These are phyloP conservation scores for Parotocinclus haroldoi DNA, from an alignment of 2,797 vertebrate species.

Conservation along the genomic window DNA sequence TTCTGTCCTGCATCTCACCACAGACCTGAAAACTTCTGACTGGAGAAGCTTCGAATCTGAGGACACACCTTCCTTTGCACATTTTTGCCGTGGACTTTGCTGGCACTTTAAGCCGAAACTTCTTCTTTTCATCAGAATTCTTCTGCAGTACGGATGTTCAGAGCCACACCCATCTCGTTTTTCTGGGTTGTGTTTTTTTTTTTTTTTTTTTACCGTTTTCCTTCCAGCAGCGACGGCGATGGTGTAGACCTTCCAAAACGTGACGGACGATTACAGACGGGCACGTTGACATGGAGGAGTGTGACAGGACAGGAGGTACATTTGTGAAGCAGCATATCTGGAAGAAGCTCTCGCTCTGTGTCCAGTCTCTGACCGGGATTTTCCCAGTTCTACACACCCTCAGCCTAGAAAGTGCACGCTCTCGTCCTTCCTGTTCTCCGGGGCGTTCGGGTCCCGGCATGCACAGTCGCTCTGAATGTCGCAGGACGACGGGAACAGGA, in stretches of 20 bases:
- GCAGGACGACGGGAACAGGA: constrained; percentile 93
- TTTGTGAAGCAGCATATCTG: constrained; percentile 77
- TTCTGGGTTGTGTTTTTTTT: constrained; percentile 40
- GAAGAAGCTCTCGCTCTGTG: constrained; percentile 71
- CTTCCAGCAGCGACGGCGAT: constrained; percentile 1
- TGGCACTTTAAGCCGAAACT: constrained; percentile 74
- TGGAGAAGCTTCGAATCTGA: no score
- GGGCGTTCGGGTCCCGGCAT: constrained; percentile 87
- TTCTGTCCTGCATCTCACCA: no score
- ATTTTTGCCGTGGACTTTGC: constrained; percentile 36
- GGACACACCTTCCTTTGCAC: no score
- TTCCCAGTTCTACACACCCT: constrained; percentile 35
- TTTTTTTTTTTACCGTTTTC: constrained; percentile 40
- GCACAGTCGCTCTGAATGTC: constrained; percentile 89
- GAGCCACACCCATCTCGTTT: constrained; percentile 57
- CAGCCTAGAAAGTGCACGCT: constrained; percentile 74
- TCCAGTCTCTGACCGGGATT: constrained; percentile 57
- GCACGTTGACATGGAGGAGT: constrained; percentile 76
- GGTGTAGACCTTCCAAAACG: constrained; percentile 23
- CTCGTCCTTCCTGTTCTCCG: constrained; percentile 79
- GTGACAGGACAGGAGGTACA: constrained; percentile 77
- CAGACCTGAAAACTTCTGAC: no score
- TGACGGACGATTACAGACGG: constrained; percentile 29
- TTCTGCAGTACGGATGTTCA: constrained; percentile 57
- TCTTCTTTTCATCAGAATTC: constrained; percentile 45